phyloP scores from a whole-genome alignment of 1,140 invertebrate genomes.

The Caerostris extrusa region DNA sequence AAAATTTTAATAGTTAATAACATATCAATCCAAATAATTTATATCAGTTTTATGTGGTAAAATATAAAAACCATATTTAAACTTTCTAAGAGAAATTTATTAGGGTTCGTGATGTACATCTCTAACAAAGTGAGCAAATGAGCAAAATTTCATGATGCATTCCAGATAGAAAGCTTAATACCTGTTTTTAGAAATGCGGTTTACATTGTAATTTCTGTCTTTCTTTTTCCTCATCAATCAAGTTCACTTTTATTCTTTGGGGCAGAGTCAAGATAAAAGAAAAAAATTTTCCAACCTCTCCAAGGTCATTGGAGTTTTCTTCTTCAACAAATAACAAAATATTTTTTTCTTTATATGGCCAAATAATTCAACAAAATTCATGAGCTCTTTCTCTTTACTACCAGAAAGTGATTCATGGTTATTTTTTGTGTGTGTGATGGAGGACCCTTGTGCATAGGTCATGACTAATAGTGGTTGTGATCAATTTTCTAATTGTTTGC shows the following conservation, averaged over 20 bases:
- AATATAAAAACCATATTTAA: neutral
- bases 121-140: neutral
- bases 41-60: neutral
- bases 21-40: neutral
- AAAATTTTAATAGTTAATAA: too few species aligned
- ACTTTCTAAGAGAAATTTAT: too few species aligned
- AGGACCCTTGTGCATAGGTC: too few species aligned
- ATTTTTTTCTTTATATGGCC: too few species aligned
- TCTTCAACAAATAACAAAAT: too few species aligned
- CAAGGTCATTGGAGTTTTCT: neutral
- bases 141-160: neutral
- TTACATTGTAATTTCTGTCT: neutral
- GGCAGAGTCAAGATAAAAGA: neutral
- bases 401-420: too few species aligned
- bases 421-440: too few species aligned
- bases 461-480: too few species aligned
- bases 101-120: too few species aligned
- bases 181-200: neutral
- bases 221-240: neutral
- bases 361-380: too few species aligned
- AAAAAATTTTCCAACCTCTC: neutral
- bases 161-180: neutral
- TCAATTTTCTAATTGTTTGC: too few species aligned
- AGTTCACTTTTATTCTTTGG: neutral
- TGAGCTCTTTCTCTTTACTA: too few species aligned